Conservation (phyloP, 1,140 invertebrate species). For the Zaprionus lachaisei region DNA sequence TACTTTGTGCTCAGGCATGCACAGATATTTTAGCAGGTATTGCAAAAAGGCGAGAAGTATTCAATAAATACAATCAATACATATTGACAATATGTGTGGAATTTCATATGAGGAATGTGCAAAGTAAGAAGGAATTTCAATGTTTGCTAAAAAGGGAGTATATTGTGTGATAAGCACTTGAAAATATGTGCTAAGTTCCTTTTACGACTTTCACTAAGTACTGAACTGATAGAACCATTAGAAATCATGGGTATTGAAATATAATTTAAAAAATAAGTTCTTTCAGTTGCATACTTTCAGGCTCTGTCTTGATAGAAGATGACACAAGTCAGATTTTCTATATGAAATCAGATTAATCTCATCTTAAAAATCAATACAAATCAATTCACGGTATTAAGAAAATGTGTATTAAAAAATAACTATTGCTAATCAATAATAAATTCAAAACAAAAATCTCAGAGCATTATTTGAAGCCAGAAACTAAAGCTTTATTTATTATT, state of each 20-base stretch:
- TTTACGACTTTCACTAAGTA: too few species aligned
- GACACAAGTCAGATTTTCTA: background rate
- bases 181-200: too few species aligned
- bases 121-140: background rate
- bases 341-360: too few species aligned
- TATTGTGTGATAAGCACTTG: background rate
- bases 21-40: constrained; percentile 6
- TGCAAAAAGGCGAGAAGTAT: background rate
- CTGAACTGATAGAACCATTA: too few species aligned
- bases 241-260: background rate
- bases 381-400: too few species aligned
- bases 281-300: constrained; percentile 61
- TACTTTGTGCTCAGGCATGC: background rate
- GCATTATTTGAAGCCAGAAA: background rate
- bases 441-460: background rate
- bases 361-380: background rate
- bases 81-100: background rate
- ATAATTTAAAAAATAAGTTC: background rate
- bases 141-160: background rate
- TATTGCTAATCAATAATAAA: rapidly evolving
- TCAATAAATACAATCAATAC: background rate
- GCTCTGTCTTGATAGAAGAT: constrained; percentile 9
- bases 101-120: background rate
- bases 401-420: background rate
- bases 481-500: too few species aligned